phyloP scores from a whole-genome alignment of 2,797 vertebrate species.

The Hafferia zeledoni region DNA sequence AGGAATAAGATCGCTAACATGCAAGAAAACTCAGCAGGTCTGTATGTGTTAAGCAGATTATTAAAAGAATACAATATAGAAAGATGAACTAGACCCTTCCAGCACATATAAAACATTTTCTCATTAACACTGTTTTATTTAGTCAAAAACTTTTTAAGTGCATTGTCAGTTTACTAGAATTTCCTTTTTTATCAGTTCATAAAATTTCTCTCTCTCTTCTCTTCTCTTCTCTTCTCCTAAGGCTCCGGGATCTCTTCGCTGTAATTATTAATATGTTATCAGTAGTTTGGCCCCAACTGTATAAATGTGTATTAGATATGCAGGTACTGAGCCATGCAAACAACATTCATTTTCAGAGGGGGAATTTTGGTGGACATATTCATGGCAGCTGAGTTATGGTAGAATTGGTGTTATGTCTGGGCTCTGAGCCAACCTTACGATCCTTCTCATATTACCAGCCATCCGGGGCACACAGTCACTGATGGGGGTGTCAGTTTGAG shows the following conservation, averaged over 20 bases:
- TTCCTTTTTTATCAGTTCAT: neutral
- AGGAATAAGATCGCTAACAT: neutral
- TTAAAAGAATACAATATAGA: neutral
- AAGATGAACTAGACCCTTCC: neutral
- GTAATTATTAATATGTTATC: neutral
- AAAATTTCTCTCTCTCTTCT: neutral
- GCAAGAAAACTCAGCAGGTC: neutral
- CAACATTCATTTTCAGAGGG: neutral
- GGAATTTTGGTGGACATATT: neutral
- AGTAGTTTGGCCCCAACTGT: neutral
- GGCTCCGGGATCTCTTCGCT: neutral
- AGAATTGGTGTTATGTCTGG: neutral
- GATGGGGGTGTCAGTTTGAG: neutral
- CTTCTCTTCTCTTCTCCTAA: neutral
- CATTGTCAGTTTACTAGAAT: neutral
- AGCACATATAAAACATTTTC: neutral
- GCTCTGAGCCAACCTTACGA: neutral
- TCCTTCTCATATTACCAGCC: neutral
- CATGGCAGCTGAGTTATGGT: neutral
- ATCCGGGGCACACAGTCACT: neutral
- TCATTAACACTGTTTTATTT: neutral
- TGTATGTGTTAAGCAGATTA: neutral
- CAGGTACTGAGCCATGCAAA: slow-evolving; percentile 9
- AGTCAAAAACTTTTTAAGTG: neutral
- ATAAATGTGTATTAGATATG: neutral